Conservation (phyloP, 2,113 vertebrate genomes). For the Carollia perspicillata region DNA sequence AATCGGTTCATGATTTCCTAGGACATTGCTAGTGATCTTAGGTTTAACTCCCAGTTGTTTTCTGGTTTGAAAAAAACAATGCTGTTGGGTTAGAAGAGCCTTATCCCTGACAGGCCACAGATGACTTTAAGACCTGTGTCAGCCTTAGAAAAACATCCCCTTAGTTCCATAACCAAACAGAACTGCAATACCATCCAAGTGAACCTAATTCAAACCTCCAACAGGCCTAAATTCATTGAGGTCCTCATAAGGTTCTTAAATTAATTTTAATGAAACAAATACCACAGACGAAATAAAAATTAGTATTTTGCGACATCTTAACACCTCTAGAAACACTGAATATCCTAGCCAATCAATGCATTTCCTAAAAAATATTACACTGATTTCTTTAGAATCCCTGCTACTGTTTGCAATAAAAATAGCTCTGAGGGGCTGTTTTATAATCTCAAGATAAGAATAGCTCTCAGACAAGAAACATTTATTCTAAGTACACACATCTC, state of each 20-base stretch:
- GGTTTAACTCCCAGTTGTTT: not conserved
- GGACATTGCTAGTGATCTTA: not conserved
- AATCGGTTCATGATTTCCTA: not conserved
- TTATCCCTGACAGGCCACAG: not conserved
- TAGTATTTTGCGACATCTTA: conserved; percentile 22
- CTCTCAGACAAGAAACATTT: not conserved
- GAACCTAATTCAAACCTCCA: not conserved
- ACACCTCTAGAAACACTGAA: conserved; percentile 32
- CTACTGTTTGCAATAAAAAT: conserved; percentile 15
- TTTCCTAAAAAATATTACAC: conserved; percentile 48
- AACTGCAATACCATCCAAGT: not conserved
- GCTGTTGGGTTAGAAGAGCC: not conserved
- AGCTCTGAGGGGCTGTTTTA: conserved; percentile 20
- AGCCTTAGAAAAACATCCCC: not conserved
- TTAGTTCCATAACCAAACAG: not conserved
- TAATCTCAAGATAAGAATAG: not conserved
- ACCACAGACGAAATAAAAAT: not conserved
- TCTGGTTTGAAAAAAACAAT: not conserved
- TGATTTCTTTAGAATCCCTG: conserved; percentile 31
- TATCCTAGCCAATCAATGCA: not conserved
- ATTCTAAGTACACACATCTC: not conserved
- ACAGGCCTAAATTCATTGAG: not conserved
- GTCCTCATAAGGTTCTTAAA: not conserved
- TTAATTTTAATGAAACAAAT: conserved; percentile 19
- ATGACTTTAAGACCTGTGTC: not conserved